Evolutionary conservation across 2,113 vertebrate species (phyloP).

Genomic region (Turnix velox): DNA sequence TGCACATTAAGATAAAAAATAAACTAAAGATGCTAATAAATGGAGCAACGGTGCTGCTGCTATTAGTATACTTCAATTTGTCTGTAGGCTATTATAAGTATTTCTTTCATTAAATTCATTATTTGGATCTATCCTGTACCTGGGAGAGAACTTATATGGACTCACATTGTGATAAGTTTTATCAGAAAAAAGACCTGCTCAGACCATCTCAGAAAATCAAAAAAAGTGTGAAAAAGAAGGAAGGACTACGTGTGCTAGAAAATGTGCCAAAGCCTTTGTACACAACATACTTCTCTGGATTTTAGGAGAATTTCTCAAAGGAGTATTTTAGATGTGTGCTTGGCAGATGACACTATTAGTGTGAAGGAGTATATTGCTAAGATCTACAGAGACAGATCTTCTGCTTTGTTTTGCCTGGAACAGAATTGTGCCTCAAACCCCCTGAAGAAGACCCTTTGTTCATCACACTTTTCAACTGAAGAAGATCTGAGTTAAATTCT

Average conservation of each 20-base stretch:
- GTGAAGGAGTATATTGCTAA: neutral
- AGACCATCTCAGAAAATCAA: neutral
- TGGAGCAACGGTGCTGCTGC: neutral
- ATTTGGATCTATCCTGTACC: neutral
- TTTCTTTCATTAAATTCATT: neutral
- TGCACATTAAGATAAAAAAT: neutral
- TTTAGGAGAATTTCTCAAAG: neutral
- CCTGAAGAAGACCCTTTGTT: neutral
- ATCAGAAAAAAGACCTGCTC: neutral
- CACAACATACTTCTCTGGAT: neutral
- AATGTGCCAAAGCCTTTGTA: neutral
- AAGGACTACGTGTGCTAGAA: neutral
- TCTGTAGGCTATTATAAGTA: neutral
- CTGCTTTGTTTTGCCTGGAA: neutral
- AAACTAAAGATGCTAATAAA: neutral
- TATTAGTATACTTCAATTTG: neutral
- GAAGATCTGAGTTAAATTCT: neutral
- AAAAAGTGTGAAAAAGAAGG: neutral
- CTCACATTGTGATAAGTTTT: neutral
- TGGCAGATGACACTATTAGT: neutral
- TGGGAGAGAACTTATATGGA: neutral
- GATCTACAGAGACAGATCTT: neutral
- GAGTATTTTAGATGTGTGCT: neutral
- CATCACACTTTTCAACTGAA: neutral
- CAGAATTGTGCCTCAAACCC: neutral